A percentile compares a stretch with the other conserved stretches of the same genome.
Evolutionary conservation across 2,888 invertebrate species (phyloP).

Genomic region (Petrolisthes cinctipes): DNA sequence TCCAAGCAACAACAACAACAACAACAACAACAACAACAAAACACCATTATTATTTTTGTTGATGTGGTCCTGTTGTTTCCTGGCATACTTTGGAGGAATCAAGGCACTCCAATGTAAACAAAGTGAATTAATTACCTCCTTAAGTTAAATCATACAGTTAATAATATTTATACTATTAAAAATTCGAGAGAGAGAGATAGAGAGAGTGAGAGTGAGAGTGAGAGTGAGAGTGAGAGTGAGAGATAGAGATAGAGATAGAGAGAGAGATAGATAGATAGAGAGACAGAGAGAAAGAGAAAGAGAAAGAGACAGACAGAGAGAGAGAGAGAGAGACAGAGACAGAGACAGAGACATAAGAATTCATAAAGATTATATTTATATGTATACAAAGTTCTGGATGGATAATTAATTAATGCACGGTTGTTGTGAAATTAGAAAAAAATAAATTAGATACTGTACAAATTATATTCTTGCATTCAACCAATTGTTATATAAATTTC

Average conservation of each 20-base stretch:
- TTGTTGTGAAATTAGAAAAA: not conserved
- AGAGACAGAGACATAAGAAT: not conserved
- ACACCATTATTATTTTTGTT: too few species aligned
- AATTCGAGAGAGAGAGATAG: constrained; percentile 23
- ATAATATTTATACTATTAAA: not conserved
- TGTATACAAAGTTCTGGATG: not conserved
- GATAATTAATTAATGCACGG: not conserved
- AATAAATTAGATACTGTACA: not conserved
- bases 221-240: constrained; percentile 38
- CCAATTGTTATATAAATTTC: too few species aligned
- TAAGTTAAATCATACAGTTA: not conserved
- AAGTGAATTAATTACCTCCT: too few species aligned
- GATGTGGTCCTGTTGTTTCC: too few species aligned
- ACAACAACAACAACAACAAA: too few species aligned
- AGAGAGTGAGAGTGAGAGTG: not conserved
- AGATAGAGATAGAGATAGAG: constrained; percentile 26
- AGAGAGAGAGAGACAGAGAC: not conserved
- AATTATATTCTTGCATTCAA: too few species aligned
- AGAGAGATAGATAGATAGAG: constrained; percentile 10
- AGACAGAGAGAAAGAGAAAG: constrained; percentile 7
- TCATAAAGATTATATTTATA: not conserved
- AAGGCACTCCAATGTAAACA: too few species aligned
- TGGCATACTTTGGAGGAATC: too few species aligned
- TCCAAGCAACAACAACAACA: too few species aligned
- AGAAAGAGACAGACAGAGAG: not conserved